phyloP scores from a whole-genome alignment of 2,797 vertebrate species.

The Nyctibius grandis region DNA sequence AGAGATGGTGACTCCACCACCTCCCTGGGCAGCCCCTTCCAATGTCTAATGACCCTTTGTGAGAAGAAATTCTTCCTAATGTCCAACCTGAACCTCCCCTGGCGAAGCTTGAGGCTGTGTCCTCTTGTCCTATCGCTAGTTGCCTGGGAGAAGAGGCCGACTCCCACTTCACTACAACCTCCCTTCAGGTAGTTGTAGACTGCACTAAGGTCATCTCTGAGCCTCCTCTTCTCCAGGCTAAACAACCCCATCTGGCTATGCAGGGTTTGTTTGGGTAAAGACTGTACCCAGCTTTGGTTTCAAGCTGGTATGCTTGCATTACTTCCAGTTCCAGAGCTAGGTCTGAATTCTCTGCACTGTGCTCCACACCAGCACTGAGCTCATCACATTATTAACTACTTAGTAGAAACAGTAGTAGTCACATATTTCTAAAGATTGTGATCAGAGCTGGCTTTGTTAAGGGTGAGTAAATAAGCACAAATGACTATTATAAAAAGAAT shows the following conservation, averaged over 20 bases:
- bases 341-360: background rate
- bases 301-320: background rate
- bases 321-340: background rate
- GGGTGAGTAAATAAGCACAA: background rate
- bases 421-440: background rate
- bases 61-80: no score
- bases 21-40: no score
- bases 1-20: no score
- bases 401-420: background rate
- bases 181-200: no score
- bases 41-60: no score
- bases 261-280: background rate
- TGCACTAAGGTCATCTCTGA: no score
- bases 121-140: no score
- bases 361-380: background rate
- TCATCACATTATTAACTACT: accelerated
- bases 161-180: no score
- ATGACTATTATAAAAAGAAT: background rate
- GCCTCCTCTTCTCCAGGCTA: no score
- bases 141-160: no score
- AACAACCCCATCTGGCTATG: background rate
- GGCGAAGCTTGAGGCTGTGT: no score
- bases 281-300: background rate
- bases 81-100: no score
- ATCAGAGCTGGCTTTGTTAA: background rate